phyloP scores from a whole-genome alignment of 2,113 vertebrate genomes.

The Myrmecophaga tridactyla region DNA sequence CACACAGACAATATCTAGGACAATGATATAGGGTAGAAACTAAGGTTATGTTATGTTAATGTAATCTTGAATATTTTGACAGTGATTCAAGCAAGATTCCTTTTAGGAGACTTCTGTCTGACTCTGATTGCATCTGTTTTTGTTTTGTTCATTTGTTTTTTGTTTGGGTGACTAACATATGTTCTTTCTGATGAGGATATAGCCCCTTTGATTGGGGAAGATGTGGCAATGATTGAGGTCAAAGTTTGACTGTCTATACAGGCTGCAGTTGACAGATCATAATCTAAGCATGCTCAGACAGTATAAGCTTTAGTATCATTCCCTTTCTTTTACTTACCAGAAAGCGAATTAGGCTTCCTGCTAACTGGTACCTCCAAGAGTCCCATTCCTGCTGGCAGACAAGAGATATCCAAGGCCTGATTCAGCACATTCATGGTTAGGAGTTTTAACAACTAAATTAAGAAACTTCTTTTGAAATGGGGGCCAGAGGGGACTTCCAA shows the following conservation, averaged over 20 bases:
- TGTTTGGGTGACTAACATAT: neutral
- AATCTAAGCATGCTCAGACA: neutral
- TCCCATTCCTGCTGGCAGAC: conserved; percentile 64
- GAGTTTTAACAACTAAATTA: conserved; percentile 55
- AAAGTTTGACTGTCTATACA: neutral
- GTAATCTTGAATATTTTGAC: neutral
- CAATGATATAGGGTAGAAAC: neutral
- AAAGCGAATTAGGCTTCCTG: conserved; percentile 68
- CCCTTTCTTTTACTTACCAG: conserved; percentile 70
- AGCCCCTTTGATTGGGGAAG: neutral
- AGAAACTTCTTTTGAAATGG: conserved; percentile 66
- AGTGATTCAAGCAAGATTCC: conserved; percentile 29
- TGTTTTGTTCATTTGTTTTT: neutral
- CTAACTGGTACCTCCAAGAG: conserved; percentile 62
- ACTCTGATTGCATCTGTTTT: neutral
- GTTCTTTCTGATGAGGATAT: neutral
- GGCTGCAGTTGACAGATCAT: neutral
- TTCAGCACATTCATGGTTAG: conserved; percentile 72
- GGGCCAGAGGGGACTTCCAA: conserved; percentile 77
- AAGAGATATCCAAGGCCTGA: conserved; percentile 49
- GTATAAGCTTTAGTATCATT: conserved; percentile 72
- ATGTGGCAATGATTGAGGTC: neutral
- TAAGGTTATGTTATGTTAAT: neutral
- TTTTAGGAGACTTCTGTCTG: neutral
- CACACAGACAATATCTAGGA: neutral